Percentiles rank a stretch among this genome's conserved stretches.
phyloP scores from a whole-genome alignment of 1,140 invertebrate genomes.

The Andricus grossulariae region DNA sequence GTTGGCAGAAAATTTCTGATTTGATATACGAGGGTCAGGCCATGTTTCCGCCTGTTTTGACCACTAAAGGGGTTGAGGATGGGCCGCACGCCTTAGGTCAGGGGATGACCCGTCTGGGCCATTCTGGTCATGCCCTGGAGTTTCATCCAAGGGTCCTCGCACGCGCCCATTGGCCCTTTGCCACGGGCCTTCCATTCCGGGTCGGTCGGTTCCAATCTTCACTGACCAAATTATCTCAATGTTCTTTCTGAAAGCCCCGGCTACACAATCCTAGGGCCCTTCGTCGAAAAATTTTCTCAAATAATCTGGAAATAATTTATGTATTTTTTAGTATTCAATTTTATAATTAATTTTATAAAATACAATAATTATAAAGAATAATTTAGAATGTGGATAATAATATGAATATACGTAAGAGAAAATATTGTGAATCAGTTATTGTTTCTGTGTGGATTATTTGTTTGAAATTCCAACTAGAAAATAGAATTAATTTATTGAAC shows the following conservation, averaged over 20 bases:
- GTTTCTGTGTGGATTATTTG: no score
- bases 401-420: no score
- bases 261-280: no score
- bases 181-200: constrained; percentile 42
- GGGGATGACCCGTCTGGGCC: constrained; percentile 64
- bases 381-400: no score
- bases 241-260: constrained; percentile 40
- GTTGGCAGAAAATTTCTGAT: constrained; percentile 36
- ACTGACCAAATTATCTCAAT: constrained; percentile 68
- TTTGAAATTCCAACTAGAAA: no score
- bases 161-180: constrained; percentile 57
- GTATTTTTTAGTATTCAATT: no score
- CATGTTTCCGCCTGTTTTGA: constrained; percentile 77
- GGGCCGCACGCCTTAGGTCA: constrained; percentile 72
- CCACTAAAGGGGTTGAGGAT: constrained; percentile 72
- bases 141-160: constrained; percentile 51
- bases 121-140: constrained; percentile 65
- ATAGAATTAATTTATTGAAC: no score
- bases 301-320: no score
- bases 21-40: constrained; percentile 73
- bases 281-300: no score
- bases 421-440: no score
- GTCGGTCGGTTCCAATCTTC: constrained; percentile 45
- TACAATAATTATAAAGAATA: no score
- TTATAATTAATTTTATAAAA: no score